A percentile compares a stretch with the other conserved stretches of the same genome.
phyloP scores from a whole-genome alignment of 2,113 vertebrate species.

The Alethe castanea region DNA sequence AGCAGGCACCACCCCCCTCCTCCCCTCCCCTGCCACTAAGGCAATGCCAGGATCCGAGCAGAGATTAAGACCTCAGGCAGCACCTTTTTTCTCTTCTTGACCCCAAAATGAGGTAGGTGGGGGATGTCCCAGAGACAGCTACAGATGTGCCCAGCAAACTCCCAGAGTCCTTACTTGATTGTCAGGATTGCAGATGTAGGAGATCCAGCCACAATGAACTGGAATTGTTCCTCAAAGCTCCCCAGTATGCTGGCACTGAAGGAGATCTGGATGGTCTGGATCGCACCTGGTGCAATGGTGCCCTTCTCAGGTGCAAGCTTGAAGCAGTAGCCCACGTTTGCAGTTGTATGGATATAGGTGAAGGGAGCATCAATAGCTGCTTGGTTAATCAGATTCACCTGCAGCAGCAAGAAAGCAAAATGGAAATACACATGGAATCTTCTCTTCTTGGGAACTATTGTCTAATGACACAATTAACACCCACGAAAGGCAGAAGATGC shows the following conservation, averaged over 20 bases:
- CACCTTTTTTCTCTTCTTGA: neutral
- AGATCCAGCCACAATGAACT: conserved; percentile 73
- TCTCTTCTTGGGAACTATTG: neutral
- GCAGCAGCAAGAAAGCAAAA: neutral
- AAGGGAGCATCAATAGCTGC: conserved; percentile 80
- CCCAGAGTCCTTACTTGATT: conserved; percentile 74
- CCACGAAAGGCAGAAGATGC: neutral
- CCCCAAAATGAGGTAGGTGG: neutral
- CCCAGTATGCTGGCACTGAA: conserved; percentile 78
- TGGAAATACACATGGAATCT: neutral
- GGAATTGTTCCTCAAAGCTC: conserved; percentile 71
- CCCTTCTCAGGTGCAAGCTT: conserved; percentile 75
- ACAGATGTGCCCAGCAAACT: neutral
- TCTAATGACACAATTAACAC: neutral
- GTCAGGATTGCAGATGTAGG: conserved; percentile 71
- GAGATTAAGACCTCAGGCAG: neutral
- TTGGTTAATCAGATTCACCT: conserved; percentile 80
- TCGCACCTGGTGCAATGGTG: conserved; percentile 60
- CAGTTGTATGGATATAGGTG: conserved; percentile 54
- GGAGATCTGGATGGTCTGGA: conserved; percentile 75
- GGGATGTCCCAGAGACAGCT: neutral
- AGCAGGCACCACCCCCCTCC: too few species aligned
- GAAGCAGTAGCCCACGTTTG: conserved; percentile 76
- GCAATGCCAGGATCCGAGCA: too few species aligned
- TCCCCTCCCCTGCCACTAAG: too few species aligned